Base-by-base conservation (phyloP, 2,888 invertebrate species). In the Cetonia aurata region DNA sequence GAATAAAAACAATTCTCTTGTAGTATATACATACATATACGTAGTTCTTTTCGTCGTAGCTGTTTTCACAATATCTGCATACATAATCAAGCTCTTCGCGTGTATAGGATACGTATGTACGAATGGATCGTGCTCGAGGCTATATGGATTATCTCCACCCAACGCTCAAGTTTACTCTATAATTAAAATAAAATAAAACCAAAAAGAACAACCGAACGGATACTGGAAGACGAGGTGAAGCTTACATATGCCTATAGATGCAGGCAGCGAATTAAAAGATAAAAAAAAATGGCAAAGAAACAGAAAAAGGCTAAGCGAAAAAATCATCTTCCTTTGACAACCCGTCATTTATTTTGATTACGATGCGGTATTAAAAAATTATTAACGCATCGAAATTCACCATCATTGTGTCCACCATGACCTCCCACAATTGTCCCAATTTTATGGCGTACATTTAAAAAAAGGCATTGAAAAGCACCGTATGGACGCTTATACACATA, bases 271-370 rank as follows among this genome's bases (percentile, higher is more conserved):
- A 62, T 33, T 33, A 42, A 42, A 42, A 62, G 48, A 62, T 10
- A 37, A 62, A 62, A 60, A 33, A 44, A 60, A 25, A 46, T 15
- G 37, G 37, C 37, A 10, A 37, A 37, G 55, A 33, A 50, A 50
- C 25, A 31, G 48, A 62, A 17, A 60, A 17, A 57, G 37, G 10
- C 8, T 33, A 42, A 42, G 12, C 13, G 19, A n/a, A 75, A 78
- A 77, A 57, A n/a, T 42, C 42, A 67, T 52, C 37, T 55, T 48
- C 74, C 77, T 79, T 79, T 79, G 79, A 80, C 80, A 80, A 78
- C 79, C 79, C 77, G 77, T 81, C 80, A 80, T 80, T 81, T 80
- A 80, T 81, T 80, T 79, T 76, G 78, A 80, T 81, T 81, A 80
- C 80, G 75, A 75, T 79, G 80, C 79, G 70, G 77, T 77, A 80